phyloP scores from a whole-genome alignment of 2,797 vertebrate genomes.

The Acanthurus lineatus region DNA sequence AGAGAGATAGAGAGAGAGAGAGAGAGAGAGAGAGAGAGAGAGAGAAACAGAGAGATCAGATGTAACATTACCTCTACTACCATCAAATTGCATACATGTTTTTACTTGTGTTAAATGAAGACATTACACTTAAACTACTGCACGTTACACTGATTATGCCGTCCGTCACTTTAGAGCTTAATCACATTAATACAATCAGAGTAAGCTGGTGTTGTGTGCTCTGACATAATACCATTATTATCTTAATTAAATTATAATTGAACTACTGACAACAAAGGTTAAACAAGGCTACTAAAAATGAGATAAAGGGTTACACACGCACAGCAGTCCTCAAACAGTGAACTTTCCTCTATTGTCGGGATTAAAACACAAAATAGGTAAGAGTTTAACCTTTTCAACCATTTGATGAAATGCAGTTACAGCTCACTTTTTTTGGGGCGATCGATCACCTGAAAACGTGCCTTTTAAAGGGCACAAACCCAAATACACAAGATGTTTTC shows the following conservation, averaged over 20 bases:
- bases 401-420: slow-evolving; percentile 30
- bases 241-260: slow-evolving; percentile 33
- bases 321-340: slow-evolving; percentile 5
- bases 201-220: not conserved
- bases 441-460: slow-evolving; percentile 2
- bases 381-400: slow-evolving; percentile 52
- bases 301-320: not conserved
- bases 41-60: too few relatives aligned
- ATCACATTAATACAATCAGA: slow-evolving; percentile 28
- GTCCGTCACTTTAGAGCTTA: slow-evolving; percentile 5
- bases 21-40: too few relatives aligned
- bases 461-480: slow-evolving; percentile 35
- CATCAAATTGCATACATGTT: not conserved
- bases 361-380: slow-evolving; percentile 2
- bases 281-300: not conserved
- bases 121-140: not conserved
- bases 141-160: not conserved
- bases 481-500: slow-evolving; percentile 24
- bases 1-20: too few relatives aligned
- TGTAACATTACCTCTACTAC: not conserved
- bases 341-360: not conserved
- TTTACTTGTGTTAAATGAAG: not conserved
- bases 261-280: slow-evolving; percentile 8
- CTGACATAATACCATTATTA: not conserved
- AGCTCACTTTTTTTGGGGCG: slow-evolving; percentile 6